These are phyloP conservation scores for Spizaetus ornatus DNA, from an alignment of 2,113 vertebrate species.

Conservation along the genomic window DNA sequence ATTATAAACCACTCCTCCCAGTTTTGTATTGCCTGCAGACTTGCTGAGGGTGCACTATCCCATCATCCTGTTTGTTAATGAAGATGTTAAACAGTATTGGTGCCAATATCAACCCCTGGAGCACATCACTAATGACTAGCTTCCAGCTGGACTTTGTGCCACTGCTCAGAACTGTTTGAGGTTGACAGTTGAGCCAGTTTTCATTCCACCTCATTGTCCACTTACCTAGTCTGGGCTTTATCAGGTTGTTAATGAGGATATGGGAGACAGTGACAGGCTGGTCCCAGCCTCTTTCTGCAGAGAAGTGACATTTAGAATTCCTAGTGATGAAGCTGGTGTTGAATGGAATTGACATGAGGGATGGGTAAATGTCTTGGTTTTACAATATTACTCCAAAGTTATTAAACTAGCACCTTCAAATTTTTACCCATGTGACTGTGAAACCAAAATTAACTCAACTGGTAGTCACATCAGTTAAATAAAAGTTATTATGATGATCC, in stretches of 20 bases:
- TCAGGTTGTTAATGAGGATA: neutral
- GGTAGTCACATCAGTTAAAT: neutral
- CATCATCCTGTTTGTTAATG: neutral
- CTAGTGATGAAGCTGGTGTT: neutral
- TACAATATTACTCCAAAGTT: neutral
- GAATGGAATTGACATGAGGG: neutral
- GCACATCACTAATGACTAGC: neutral
- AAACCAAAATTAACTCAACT: neutral
- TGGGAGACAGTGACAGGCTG: neutral
- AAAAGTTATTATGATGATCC: neutral
- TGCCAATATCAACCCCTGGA: neutral
- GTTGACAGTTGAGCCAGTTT: neutral
- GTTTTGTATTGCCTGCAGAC: neutral
- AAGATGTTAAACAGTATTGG: neutral
- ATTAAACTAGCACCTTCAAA: neutral
- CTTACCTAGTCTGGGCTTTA: neutral
- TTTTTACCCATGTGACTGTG: neutral
- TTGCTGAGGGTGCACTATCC: neutral
- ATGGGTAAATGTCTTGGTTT: neutral
- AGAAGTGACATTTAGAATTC: neutral
- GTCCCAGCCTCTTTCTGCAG: neutral
- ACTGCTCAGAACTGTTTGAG: neutral
- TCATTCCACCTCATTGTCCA: neutral
- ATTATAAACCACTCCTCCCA: neutral
- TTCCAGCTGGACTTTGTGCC: neutral